A percentile compares a stretch with the other conserved stretches of the same genome.
Conservation (phyloP, 1,140 invertebrate genomes). For the Drosophila grimshawi region DNA sequence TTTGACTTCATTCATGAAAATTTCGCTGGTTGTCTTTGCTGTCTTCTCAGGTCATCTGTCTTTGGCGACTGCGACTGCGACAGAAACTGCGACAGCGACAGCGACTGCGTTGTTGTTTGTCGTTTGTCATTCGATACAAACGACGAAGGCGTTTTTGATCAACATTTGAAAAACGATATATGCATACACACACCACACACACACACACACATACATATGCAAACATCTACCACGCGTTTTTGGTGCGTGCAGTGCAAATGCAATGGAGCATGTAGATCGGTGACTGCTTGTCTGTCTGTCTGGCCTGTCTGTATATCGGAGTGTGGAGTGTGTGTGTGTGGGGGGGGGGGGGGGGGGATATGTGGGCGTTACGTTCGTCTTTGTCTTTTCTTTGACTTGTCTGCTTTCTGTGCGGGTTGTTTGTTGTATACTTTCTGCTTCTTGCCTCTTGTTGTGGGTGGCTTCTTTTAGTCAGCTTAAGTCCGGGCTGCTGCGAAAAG, state of each 20-base stretch:
- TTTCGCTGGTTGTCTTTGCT: conserved; percentile 32
- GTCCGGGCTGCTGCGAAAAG: conserved; percentile 19
- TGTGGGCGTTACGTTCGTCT: conserved; percentile 42
- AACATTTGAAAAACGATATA: conserved; percentile 72
- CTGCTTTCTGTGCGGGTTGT: conserved; percentile 33
- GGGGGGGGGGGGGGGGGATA: conserved; percentile 19
- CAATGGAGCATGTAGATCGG: conserved; percentile 59
- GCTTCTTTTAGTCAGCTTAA: conserved; percentile 6
- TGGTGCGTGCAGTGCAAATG: conserved; percentile 77
- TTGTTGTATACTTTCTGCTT: conserved; percentile 38
- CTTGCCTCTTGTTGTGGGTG: conserved; percentile 30
- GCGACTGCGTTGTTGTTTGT: conserved; percentile 48
- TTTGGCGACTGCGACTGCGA: conserved; percentile 23
- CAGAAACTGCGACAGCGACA: conserved; percentile 2
- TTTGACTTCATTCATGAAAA: conserved; percentile 62
- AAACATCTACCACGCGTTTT: conserved; percentile 64
- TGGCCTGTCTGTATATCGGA: conserved; percentile 24
- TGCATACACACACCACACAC: conserved; percentile 20
- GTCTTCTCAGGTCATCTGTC: conserved; percentile 54
- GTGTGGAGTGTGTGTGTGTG: conserved; percentile 35
- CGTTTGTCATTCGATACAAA: conserved; percentile 74
- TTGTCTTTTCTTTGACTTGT: conserved; percentile 4
- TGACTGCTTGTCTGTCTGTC: conserved; percentile 13
- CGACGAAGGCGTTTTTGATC: conserved; percentile 64
- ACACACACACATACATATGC: conserved; percentile 1